Conservation (phyloP, 2,888 invertebrate genomes). For the Megalurothrips usitatus region DNA sequence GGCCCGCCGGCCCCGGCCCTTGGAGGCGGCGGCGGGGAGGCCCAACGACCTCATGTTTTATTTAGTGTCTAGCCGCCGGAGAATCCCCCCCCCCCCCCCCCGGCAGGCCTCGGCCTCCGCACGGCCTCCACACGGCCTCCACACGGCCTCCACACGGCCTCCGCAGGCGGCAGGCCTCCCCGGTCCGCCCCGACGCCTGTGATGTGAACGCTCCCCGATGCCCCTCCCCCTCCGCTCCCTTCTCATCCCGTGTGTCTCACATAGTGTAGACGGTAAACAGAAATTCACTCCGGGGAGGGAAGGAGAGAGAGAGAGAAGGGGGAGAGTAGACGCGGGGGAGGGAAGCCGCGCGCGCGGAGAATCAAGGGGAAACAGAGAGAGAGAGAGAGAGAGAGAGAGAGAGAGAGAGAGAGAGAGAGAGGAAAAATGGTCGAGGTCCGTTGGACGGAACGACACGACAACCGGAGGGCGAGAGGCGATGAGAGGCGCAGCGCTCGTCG, state of each 20-base stretch:
- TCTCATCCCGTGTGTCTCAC: not conserved
- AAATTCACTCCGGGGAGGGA: not conserved
- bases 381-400: too few species aligned
- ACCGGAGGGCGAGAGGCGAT: too few species aligned
- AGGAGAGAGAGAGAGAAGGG: too few species aligned
- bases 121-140: too few species aligned
- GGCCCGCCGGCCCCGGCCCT: not conserved
- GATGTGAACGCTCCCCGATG: not conserved
- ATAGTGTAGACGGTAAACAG: not conserved
- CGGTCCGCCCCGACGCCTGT: not conserved
- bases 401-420: too few species aligned
- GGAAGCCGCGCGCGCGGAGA: too few species aligned
- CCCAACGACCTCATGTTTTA: constrained; percentile 24
- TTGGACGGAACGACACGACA: too few species aligned
- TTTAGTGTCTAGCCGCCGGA: constrained; percentile 9
- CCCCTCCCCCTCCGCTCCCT: not conserved
- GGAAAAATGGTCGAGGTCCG: too few species aligned
- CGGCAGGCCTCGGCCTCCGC: not conserved
- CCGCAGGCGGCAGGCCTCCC: not conserved
- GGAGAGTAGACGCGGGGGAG: too few species aligned
- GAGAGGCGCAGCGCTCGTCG: too few species aligned
- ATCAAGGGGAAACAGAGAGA: too few species aligned
- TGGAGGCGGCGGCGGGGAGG: not conserved
- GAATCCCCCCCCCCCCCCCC: not conserved
- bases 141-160: too few species aligned